These are phyloP conservation scores for Antheraea assamensis DNA, from an alignment of 2,888 invertebrate species.

Conservation along the genomic window DNA sequence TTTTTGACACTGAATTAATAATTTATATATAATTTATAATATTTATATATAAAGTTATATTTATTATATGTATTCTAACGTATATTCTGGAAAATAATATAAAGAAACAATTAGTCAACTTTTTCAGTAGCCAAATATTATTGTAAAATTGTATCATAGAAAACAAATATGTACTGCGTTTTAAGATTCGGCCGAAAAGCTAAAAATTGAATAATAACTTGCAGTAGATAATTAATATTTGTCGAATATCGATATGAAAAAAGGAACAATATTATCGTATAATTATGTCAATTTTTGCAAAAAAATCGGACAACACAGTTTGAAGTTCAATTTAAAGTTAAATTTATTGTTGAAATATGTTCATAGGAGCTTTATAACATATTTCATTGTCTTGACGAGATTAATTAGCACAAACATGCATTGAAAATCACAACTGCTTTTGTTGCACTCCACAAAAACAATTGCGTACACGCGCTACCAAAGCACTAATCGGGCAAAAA, in stretches of 20 bases:
- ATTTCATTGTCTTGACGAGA: slow-evolving; percentile 18
- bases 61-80: no score
- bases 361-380: neutral
- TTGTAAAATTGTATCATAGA: slow-evolving; percentile 19
- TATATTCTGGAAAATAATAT: neutral
- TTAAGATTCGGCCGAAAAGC: neutral
- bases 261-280: neutral
- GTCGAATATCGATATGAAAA: neutral
- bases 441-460: slow-evolving; percentile 46
- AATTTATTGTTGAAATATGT: neutral
- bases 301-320: neutral
- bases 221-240: no score
- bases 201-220: neutral
- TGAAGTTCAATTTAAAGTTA: no score
- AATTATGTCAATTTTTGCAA: neutral
- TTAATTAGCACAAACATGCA: slow-evolving; percentile 74
- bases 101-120: neutral
- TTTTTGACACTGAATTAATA: no score
- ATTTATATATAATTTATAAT: no score
- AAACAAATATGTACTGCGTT: neutral
- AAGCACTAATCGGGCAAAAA: slow-evolving; percentile 73
- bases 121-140: slow-evolving; percentile 5
- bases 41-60: no score
- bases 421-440: slow-evolving; percentile 51
- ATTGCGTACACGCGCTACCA: slow-evolving; percentile 49